Evolutionary conservation across 2,888 invertebrate species (phyloP).

Genomic region (Sinhomidia bicolor): DNA sequence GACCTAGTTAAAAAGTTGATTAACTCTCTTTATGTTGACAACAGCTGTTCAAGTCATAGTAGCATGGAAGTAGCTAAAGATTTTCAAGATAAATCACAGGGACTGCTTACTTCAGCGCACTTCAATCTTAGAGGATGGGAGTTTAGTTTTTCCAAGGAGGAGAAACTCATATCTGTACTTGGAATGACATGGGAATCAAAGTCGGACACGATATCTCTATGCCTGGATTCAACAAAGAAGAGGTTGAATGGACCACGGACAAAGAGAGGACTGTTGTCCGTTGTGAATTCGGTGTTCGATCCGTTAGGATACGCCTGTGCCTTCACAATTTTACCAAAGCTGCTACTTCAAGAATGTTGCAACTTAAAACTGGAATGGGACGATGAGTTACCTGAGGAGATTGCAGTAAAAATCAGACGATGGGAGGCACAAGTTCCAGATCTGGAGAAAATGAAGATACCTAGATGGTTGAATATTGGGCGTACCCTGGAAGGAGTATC

Average conservation of each 20-base stretch:
- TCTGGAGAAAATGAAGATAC: not conserved
- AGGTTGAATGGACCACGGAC: conserved; percentile 12
- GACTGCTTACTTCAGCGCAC: not conserved
- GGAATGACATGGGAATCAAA: conserved; percentile 6
- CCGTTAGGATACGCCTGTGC: conserved; percentile 34
- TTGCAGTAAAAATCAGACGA: conserved; percentile 44
- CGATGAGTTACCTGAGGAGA: conserved; percentile 43
- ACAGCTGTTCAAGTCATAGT: not conserved
- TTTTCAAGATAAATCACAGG: not conserved
- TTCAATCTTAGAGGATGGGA: conserved; percentile 41
- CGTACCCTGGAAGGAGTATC: too few species aligned
- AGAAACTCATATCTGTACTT: not conserved
- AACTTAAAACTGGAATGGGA: conserved; percentile 70
- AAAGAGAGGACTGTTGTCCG: conserved; percentile 50
- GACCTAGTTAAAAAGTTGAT: not conserved
- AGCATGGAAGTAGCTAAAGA: not conserved
- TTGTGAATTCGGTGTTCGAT: conserved; percentile 45
- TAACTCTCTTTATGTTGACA: conserved; percentile 29
- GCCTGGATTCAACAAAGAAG: not conserved
- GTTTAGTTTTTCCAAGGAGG: not conserved
- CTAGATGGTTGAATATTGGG: not conserved
- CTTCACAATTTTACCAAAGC: conserved; percentile 36
- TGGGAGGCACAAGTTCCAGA: conserved; percentile 78
- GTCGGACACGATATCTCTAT: not conserved
- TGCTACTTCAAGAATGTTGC: conserved; percentile 71